A percentile compares a stretch with the other conserved stretches of the same genome.
phyloP scores from a whole-genome alignment of 1,140 invertebrate genomes.

The Carposina sasakii region DNA sequence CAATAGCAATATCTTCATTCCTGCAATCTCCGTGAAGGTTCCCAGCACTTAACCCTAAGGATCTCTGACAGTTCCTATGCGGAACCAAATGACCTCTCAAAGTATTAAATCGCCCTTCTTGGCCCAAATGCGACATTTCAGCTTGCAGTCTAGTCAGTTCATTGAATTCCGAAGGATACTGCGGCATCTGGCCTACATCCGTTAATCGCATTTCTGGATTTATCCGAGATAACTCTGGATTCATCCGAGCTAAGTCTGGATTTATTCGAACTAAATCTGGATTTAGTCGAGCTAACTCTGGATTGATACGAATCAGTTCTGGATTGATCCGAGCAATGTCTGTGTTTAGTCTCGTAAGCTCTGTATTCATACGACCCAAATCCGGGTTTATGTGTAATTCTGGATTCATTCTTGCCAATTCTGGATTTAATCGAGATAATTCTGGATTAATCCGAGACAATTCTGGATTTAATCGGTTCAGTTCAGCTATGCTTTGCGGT shows the following conservation, averaged over 20 bases:
- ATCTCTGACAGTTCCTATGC: slow-evolving; percentile 46
- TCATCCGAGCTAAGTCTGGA: slow-evolving; percentile 34
- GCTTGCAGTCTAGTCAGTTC: slow-evolving; percentile 36
- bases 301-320: slow-evolving; percentile 22
- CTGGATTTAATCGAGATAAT: slow-evolving; percentile 26
- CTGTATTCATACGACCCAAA: slow-evolving; percentile 32
- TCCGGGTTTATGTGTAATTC: slow-evolving; percentile 41
- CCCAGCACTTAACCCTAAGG: slow-evolving; percentile 42
- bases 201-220: slow-evolving; percentile 37
- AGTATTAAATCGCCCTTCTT: slow-evolving; percentile 49
- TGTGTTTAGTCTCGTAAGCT: slow-evolving; percentile 15
- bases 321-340: slow-evolving; percentile 23
- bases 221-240: slow-evolving; percentile 30
- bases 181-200: slow-evolving; percentile 33
- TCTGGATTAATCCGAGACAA: slow-evolving; percentile 28
- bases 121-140: slow-evolving; percentile 37
- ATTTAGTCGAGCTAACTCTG: slow-evolving; percentile 32
- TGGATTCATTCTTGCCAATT: slow-evolving; percentile 33
- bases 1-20: slow-evolving; percentile 43
- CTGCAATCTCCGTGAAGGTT: slow-evolving; percentile 50
- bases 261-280: slow-evolving; percentile 35
- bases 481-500: slow-evolving; percentile 22
- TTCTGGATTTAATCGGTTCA: slow-evolving; percentile 10
- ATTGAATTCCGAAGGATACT: slow-evolving; percentile 36
- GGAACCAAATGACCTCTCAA: slow-evolving; percentile 54